Evolutionary conservation across 2,797 vertebrate species (phyloP).

Genomic region (Lepus townsendii): DNA sequence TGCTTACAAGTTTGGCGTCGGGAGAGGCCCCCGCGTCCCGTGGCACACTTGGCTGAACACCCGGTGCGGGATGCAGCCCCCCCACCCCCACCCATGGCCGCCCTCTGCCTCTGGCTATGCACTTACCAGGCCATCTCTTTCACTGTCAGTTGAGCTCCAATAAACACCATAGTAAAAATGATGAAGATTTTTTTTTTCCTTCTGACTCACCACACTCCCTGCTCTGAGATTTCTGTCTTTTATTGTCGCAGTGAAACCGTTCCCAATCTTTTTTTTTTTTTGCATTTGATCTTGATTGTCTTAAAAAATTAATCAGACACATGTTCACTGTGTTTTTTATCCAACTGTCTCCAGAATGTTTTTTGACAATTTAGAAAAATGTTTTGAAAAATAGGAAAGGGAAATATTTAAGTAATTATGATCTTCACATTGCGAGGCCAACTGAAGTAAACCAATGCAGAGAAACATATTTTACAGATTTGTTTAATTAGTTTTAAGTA

Average conservation of each 20-base stretch:
- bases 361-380: constrained; percentile 89
- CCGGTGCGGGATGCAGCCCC: neutral
- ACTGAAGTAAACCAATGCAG: constrained; percentile 86
- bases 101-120: neutral
- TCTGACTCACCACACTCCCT: constrained; percentile 36
- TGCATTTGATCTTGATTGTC: constrained; percentile 86
- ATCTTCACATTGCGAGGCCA: constrained; percentile 82
- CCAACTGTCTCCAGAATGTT: constrained; percentile 87
- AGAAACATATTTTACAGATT: constrained; percentile 86
- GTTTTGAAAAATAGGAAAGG: constrained; percentile 88
- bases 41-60: neutral
- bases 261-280: constrained; percentile 75
- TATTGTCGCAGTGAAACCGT: constrained; percentile 21
- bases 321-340: constrained; percentile 86
- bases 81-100: neutral
- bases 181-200: constrained; percentile 9
- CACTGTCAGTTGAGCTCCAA: constrained; percentile 43
- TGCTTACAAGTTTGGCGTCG: constrained; percentile 86
- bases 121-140: neutral
- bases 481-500: constrained; percentile 87
- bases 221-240: constrained; percentile 65
- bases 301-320: constrained; percentile 91
- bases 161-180: constrained; percentile 66
- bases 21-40: neutral
- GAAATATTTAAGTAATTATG: constrained; percentile 89